Evolutionary conservation across 2,113 vertebrate species (phyloP).

Genomic region (Crotalus tigris): DNA sequence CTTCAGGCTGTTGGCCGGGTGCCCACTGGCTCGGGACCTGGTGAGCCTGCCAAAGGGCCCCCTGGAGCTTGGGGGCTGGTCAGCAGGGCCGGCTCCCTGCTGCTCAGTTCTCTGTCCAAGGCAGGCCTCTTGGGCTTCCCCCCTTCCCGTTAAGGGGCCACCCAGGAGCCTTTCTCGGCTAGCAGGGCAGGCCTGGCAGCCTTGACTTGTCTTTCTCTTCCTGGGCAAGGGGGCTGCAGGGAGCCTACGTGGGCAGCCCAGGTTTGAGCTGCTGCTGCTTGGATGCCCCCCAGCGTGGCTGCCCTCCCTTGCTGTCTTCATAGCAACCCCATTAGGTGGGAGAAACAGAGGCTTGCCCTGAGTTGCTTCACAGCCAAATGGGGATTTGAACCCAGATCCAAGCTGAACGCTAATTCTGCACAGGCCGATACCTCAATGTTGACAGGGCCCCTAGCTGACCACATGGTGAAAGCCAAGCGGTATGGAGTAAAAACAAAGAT

Average conservation of each 20-base stretch:
- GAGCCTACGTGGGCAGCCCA: background rate
- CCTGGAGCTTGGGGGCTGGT: background rate
- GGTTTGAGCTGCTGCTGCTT: background rate
- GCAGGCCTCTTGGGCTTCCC: background rate
- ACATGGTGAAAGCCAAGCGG: too few relatives aligned
- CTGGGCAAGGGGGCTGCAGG: background rate
- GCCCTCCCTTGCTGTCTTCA: background rate
- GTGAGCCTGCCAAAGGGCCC: background rate
- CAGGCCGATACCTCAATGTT: background rate
- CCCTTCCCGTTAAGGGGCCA: background rate
- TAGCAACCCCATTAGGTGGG: background rate
- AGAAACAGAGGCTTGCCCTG: background rate
- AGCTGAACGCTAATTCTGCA: background rate
- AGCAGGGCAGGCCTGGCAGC: background rate
- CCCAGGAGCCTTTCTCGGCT: background rate
- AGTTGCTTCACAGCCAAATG: background rate
- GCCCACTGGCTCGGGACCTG: background rate
- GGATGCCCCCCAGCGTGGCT: background rate
- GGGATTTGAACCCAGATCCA: background rate
- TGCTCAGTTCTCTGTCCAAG: background rate
- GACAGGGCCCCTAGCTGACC: too few relatives aligned
- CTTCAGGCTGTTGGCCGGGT: background rate
- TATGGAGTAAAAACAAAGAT: too few relatives aligned
- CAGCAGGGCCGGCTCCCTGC: background rate
- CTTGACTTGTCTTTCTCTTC: background rate